Percentiles rank a stretch among this genome's conserved stretches.
phyloP scores from a whole-genome alignment of 2,113 vertebrate genomes.

The Quiscalus mexicanus region DNA sequence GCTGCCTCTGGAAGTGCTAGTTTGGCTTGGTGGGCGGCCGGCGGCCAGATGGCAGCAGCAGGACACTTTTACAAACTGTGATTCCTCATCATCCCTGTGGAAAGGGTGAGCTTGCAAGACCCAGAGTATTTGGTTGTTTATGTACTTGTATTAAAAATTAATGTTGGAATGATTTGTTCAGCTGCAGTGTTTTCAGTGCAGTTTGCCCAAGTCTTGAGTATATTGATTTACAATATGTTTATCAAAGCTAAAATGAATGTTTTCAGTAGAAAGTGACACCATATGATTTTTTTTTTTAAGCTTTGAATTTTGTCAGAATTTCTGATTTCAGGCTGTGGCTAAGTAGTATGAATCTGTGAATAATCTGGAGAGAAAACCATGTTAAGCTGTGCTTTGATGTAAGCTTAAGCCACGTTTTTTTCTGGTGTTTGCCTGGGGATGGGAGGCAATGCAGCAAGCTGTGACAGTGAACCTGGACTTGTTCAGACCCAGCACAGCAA shows the following conservation, averaged over 20 bases:
- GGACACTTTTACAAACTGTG: not conserved
- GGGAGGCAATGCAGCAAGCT: not conserved
- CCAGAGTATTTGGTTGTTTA: not conserved
- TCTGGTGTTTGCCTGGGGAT: not conserved
- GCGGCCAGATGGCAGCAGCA: conserved; percentile 44
- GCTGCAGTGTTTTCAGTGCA: not conserved
- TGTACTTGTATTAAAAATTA: not conserved
- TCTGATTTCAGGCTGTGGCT: not conserved
- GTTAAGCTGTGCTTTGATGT: not conserved
- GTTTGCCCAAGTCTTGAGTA: not conserved
- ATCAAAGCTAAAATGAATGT: not conserved
- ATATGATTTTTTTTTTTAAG: not conserved
- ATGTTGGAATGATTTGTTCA: not conserved
- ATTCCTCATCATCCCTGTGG: not conserved
- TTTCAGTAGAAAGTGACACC: not conserved
- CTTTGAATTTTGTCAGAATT: not conserved
- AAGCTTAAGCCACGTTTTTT: accelerated
- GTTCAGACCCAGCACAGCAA: not conserved
- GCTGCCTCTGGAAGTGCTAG: not conserved
- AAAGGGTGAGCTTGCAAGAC: not conserved
- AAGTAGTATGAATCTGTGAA: not conserved
- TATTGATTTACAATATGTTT: not conserved
- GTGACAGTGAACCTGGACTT: accelerated
- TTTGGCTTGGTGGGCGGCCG: not conserved
- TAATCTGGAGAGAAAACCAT: not conserved